Conservation (phyloP, 92 coral and sea anemone genomes). For the Galaxea fascicularis region DNA sequence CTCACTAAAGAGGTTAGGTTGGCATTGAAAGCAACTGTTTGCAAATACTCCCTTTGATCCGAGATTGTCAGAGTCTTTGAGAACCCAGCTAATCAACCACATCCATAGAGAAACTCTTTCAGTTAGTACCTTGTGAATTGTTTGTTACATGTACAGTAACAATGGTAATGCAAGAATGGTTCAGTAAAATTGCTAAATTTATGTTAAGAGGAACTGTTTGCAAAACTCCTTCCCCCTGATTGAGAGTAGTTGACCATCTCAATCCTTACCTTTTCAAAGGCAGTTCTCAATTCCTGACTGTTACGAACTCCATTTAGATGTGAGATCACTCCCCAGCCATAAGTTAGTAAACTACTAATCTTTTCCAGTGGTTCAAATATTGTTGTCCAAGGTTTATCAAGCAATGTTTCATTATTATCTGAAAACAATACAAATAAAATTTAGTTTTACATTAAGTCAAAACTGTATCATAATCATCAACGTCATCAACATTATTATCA, state of each 20-base stretch:
- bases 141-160: too few species aligned
- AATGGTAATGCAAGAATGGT: too few species aligned
- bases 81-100: too few species aligned
- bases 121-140: too few species aligned
- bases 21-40: too few species aligned
- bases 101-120: too few species aligned
- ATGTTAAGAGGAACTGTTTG: neutral
- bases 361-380: slow-evolving; percentile 81
- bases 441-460: neutral
- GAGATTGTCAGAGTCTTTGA: too few species aligned
- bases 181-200: too few species aligned
- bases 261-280: slow-evolving; percentile 74
- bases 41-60: too few species aligned
- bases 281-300: slow-evolving; percentile 74
- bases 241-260: neutral
- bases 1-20: too few species aligned
- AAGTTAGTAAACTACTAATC: slow-evolving; percentile 71
- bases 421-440: neutral
- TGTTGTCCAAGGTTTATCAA: slow-evolving; percentile 63
- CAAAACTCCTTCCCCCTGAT: neutral
- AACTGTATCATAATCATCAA: neutral
- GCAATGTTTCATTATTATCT: neutral
- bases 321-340: slow-evolving; percentile 84
- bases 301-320: slow-evolving; percentile 87
- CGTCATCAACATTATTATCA: neutral